phyloP scores from a whole-genome alignment of 2,797 vertebrate genomes.

The Girardinus metallicus region DNA sequence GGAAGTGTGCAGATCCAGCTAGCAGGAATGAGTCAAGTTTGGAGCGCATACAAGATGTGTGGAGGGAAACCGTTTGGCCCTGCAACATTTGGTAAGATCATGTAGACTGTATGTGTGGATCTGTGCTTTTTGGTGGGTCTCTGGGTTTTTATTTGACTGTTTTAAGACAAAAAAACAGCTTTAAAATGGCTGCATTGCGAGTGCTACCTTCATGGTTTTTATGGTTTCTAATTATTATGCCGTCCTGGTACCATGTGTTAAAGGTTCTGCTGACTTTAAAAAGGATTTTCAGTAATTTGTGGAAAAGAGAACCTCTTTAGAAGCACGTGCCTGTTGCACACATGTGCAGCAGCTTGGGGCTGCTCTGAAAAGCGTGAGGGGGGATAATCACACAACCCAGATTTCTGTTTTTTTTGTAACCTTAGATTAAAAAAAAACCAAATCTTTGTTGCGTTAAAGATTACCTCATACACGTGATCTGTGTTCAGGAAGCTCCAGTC shows the following conservation, averaged over 20 bases:
- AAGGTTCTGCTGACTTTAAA: constrained; percentile 1
- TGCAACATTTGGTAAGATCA: constrained; percentile 63
- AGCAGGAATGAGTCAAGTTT: constrained; percentile 53
- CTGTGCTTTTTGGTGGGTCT: not conserved
- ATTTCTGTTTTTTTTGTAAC: not conserved
- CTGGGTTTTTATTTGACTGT: not conserved
- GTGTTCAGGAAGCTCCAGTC: not conserved
- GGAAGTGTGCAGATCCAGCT: constrained; percentile 65
- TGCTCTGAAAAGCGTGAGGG: not conserved
- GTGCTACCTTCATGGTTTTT: constrained; percentile 6
- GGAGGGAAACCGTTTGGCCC: constrained; percentile 43
- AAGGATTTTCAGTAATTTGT: constrained; percentile 1
- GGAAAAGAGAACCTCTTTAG: constrained; percentile 4
- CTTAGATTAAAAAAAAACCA: not conserved
- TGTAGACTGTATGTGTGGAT: not conserved
- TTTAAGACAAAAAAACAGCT: not conserved
- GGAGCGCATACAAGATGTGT: constrained; percentile 60
- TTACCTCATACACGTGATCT: not conserved
- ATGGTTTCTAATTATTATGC: constrained; percentile 2
- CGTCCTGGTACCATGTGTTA: not conserved
- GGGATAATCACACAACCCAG: not conserved
- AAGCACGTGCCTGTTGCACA: constrained; percentile 19
- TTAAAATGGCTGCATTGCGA: not conserved
- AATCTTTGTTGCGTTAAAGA: not conserved
- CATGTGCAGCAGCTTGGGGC: not conserved